A percentile compares a stretch with the other conserved stretches of the same genome.
These are phyloP conservation scores for Brachionus rotundiformis DNA, from an alignment of 1,140 invertebrate genomes.

Conservation along the genomic window DNA sequence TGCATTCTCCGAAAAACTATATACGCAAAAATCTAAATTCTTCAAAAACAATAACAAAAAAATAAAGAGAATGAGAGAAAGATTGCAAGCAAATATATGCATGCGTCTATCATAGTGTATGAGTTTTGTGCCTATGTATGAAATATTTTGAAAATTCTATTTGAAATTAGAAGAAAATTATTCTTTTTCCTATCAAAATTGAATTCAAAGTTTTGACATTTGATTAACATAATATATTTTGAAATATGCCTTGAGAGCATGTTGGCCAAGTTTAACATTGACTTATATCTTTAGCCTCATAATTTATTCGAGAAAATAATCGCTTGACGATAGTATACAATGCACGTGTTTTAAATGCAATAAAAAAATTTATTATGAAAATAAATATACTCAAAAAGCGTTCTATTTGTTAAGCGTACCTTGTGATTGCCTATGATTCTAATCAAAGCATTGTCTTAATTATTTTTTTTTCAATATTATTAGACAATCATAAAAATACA, in stretches of 20 bases:
- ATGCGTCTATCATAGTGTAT: neutral
- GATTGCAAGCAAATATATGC: slow-evolving; percentile 21
- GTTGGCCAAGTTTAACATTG: neutral
- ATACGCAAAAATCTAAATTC: slow-evolving; percentile 8
- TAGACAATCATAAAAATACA: too few species aligned
- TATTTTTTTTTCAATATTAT: too few species aligned
- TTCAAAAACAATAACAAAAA: neutral
- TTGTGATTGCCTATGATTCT: neutral
- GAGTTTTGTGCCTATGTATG: slow-evolving; percentile 30
- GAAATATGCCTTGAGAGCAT: slow-evolving; percentile 18
- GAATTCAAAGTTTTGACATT: slow-evolving; percentile 45
- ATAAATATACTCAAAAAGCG: neutral
- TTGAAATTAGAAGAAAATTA: slow-evolving; percentile 39
- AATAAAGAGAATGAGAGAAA: neutral
- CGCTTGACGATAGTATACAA: neutral
- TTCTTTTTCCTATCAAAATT: slow-evolving; percentile 4
- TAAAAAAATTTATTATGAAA: neutral
- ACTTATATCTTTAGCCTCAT: neutral
- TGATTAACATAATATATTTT: slow-evolving; percentile 42
- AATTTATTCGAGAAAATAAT: slow-evolving; percentile 24
- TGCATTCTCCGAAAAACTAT: neutral
- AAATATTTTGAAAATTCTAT: slow-evolving; percentile 36
- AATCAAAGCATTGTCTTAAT: neutral
- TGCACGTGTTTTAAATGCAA: neutral
- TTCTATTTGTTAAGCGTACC: neutral